Evolutionary conservation across 2,888 invertebrate genomes (phyloP).

Genomic region (Onthophagus sagittarius): DNA sequence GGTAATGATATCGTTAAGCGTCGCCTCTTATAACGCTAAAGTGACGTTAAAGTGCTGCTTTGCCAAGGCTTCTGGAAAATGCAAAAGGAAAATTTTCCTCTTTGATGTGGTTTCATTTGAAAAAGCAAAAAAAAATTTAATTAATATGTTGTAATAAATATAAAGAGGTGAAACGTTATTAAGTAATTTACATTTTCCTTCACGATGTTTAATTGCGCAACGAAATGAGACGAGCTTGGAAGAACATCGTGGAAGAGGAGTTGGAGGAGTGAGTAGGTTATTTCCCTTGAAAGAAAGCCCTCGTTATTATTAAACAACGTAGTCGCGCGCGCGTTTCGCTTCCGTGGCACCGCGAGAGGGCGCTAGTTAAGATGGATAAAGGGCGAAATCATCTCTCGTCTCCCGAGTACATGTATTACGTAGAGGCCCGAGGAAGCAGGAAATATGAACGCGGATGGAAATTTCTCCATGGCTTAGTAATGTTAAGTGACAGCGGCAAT

Average conservation of each 20-base stretch:
- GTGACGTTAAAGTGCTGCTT: not conserved
- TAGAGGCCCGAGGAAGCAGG: not conserved
- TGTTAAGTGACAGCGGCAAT: conserved; percentile 12
- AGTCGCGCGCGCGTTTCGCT: not conserved
- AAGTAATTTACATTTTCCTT: not conserved
- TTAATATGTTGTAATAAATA: too few relatives aligned
- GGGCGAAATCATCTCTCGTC: conserved; percentile 5
- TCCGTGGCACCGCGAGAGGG: not conserved
- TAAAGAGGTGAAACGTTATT: not conserved
- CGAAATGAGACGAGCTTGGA: not conserved
- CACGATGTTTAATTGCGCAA: not conserved
- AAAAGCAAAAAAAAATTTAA: too few relatives aligned
- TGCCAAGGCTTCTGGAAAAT: not conserved
- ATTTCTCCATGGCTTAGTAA: conserved; percentile 1
- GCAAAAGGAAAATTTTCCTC: not conserved
- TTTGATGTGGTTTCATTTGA: not conserved
- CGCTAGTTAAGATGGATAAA: conserved; percentile 9
- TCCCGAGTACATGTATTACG: conserved; percentile 9
- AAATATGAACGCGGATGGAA: not conserved
- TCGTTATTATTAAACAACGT: not conserved
- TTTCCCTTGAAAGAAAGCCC: not conserved
- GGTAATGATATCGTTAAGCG: conserved; percentile 13
- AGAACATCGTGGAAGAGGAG: not conserved
- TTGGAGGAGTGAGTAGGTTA: not conserved
- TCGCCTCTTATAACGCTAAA: too few relatives aligned